phyloP scores from a whole-genome alignment of 2,113 vertebrate genomes.

The Saguinus midas region DNA sequence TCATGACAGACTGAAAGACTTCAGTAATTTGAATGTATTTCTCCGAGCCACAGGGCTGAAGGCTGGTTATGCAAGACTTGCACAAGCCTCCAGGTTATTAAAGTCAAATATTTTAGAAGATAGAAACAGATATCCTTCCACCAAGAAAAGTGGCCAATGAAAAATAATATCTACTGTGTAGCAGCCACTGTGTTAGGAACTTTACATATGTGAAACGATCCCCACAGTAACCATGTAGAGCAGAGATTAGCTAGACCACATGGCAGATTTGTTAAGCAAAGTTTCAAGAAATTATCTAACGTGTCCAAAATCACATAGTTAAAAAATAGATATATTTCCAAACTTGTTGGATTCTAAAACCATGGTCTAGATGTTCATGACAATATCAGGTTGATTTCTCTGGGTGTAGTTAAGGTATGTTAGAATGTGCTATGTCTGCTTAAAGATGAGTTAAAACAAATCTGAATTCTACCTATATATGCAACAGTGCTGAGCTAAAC shows the following conservation, averaged over 20 bases:
- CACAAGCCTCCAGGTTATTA: background rate
- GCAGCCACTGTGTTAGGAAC: background rate
- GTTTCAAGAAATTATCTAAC: background rate
- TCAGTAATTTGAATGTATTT: conserved; percentile 36
- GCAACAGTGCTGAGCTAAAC: background rate
- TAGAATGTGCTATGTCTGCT: background rate
- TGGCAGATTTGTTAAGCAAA: background rate
- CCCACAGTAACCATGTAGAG: background rate
- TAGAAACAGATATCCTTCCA: background rate
- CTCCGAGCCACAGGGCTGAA: background rate
- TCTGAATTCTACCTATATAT: background rate
- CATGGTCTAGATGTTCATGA: background rate
- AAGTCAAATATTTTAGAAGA: conserved; percentile 36
- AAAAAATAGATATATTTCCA: background rate
- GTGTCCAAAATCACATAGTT: background rate
- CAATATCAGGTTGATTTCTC: background rate
- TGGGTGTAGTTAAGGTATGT: background rate
- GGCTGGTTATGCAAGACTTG: background rate
- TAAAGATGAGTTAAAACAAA: background rate
- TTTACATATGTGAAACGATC: background rate
- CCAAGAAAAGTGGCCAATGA: background rate
- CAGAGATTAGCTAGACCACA: background rate
- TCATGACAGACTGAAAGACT: conserved; percentile 43
- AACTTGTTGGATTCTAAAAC: background rate
- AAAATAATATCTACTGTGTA: background rate